Percentiles rank a stretch among this genome's conserved stretches.
Evolutionary conservation across 2,888 invertebrate genomes (phyloP).

Genomic region (Limnephilus rhombicus): DNA sequence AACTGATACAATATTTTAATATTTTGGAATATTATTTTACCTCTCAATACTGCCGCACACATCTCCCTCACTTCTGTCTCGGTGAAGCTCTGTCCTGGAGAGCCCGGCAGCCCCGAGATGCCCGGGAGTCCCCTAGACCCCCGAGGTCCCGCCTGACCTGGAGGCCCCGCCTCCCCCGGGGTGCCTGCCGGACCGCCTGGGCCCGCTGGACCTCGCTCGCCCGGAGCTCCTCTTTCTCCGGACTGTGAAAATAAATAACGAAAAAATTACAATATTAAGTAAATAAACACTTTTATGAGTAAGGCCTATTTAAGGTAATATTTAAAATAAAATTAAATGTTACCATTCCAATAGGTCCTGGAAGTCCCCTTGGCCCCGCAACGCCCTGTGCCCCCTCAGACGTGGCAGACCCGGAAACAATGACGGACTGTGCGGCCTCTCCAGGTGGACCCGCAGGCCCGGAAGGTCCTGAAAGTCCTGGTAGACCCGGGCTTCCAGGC

Average conservation of each 20-base stretch:
- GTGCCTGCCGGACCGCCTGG: constrained; percentile 78
- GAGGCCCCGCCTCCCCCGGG: constrained; percentile 78
- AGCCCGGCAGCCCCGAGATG: constrained; percentile 73
- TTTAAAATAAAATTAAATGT: constrained; percentile 65
- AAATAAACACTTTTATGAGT: no score
- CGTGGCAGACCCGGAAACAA: constrained; percentile 66
- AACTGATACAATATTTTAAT: no score
- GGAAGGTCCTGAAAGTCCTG: constrained; percentile 73
- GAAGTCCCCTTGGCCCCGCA: constrained; percentile 77
- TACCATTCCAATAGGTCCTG: constrained; percentile 78
- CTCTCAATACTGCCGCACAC: constrained; percentile 87
- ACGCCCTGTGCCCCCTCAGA: constrained; percentile 72
- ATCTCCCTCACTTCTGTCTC: constrained; percentile 89
- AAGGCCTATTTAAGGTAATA: no score
- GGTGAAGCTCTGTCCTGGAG: constrained; percentile 79
- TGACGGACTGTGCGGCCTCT: constrained; percentile 66
- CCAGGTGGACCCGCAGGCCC: constrained; percentile 75
- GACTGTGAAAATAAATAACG: constrained; percentile 70
- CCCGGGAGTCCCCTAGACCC: constrained; percentile 81
- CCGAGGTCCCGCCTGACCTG: constrained; percentile 74
- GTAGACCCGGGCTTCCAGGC: constrained; percentile 76
- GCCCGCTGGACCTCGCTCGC: constrained; percentile 79
- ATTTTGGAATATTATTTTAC: constrained; percentile 71
- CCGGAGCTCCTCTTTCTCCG: constrained; percentile 78
- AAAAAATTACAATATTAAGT: not conserved